A percentile compares a stretch with the other conserved stretches of the same genome.
Evolutionary conservation across 1,140 invertebrate genomes (phyloP).

Genomic region (Drosophila ogumai): DNA sequence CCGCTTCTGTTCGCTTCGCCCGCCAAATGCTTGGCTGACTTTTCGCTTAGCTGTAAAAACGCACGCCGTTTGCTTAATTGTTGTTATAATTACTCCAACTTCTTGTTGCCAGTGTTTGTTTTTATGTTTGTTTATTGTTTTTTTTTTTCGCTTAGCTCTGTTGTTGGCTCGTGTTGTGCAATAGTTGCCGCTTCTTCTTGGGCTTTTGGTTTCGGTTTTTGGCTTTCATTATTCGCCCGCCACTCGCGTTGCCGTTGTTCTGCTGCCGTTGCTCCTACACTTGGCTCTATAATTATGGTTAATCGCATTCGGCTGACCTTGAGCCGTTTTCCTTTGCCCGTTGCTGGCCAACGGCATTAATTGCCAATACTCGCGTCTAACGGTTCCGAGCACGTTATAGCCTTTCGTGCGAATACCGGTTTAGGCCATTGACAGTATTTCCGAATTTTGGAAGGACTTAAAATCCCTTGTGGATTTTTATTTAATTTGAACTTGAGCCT

Average conservation of each 20-base stretch:
- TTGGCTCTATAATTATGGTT: constrained; percentile 74
- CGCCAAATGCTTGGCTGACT: constrained; percentile 66
- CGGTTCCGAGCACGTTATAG: constrained; percentile 50
- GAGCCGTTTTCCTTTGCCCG: constrained; percentile 63
- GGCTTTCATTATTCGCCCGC: constrained; percentile 74
- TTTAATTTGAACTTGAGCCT: no score
- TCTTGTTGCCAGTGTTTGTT: constrained; percentile 47
- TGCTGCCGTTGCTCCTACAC: constrained; percentile 45
- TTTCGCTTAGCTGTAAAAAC: constrained; percentile 79
- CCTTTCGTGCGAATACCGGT: constrained; percentile 28
- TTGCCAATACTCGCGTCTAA: constrained; percentile 43
- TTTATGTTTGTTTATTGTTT: constrained; percentile 53
- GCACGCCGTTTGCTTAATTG: constrained; percentile 83
- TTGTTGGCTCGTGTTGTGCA: constrained; percentile 63
- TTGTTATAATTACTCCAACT: constrained; percentile 80
- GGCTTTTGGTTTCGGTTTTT: constrained; percentile 76
- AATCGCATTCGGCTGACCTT: constrained; percentile 74
- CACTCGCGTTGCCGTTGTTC: constrained; percentile 31
- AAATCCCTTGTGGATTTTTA: background rate
- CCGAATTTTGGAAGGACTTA: background rate
- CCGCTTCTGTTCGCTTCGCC: constrained; percentile 5
- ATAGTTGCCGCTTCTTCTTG: constrained; percentile 50
- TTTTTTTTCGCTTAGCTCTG: constrained; percentile 28
- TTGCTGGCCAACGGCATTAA: constrained; percentile 44
- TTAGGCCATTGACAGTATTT: constrained; percentile 31